A percentile compares a stretch with the other conserved stretches of the same genome.
These are phyloP conservation scores for Phenganax subtilis DNA, from an alignment of 92 coral and sea anemone species.

Conservation along the genomic window DNA sequence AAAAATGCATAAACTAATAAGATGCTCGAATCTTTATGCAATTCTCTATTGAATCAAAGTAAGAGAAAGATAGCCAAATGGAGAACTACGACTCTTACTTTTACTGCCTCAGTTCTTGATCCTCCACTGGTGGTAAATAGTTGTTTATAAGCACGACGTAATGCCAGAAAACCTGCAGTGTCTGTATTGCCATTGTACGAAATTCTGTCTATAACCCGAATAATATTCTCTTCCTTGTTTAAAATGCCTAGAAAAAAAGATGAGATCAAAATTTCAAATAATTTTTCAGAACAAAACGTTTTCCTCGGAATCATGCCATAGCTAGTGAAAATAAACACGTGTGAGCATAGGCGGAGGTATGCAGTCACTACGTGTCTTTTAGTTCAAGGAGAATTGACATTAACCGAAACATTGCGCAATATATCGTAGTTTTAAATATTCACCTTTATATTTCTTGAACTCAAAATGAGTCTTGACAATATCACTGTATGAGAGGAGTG, in stretches of 20 bases:
- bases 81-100: slow-evolving; percentile 36
- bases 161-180: slow-evolving; percentile 41
- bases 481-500: slow-evolving; percentile 17
- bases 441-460: slow-evolving; percentile 36
- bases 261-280: neutral
- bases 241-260: slow-evolving; percentile 5
- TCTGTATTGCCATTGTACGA: slow-evolving; percentile 44
- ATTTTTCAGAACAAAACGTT: neutral
- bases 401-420: neutral
- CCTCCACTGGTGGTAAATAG: slow-evolving; percentile 49
- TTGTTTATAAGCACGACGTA: slow-evolving; percentile 39
- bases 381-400: neutral
- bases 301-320: too few species aligned
- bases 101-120: slow-evolving; percentile 51
- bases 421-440: neutral
- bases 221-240: slow-evolving; percentile 41
- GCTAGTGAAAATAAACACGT: neutral
- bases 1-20: neutral
- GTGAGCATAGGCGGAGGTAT: neutral
- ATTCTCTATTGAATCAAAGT: neutral
- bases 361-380: neutral
- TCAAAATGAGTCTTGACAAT: slow-evolving; percentile 20
- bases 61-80: neutral
- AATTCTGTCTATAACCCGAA: slow-evolving; percentile 39
- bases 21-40: neutral